Conservation (phyloP, 2,888 invertebrate genomes). For the Zelleria hepariella region DNA sequence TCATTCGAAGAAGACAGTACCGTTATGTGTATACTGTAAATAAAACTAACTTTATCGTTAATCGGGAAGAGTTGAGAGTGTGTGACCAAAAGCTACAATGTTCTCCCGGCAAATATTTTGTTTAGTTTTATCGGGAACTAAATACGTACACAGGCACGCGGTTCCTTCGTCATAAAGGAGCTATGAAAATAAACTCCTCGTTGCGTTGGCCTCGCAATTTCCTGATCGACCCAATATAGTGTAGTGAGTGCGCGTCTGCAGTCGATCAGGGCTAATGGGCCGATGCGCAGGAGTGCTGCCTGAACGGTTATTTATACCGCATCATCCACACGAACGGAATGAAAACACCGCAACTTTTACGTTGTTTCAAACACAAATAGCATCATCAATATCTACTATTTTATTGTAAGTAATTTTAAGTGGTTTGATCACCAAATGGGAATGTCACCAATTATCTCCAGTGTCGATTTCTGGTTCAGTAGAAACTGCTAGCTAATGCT, state of each 20-base stretch:
- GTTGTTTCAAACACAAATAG: not conserved
- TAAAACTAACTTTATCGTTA: not conserved
- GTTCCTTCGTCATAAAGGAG: slow-evolving; percentile 13
- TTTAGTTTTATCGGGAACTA: too few species aligned
- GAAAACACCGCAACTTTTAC: slow-evolving; percentile 2
- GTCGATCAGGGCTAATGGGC: slow-evolving; percentile 48
- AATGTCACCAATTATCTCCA: not conserved
- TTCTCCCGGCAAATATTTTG: not conserved
- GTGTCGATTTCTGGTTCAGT: not conserved
- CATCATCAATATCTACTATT: too few species aligned
- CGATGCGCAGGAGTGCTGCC: slow-evolving; percentile 20
- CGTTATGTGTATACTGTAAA: not conserved
- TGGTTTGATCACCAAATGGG: too few species aligned
- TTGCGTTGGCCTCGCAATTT: slow-evolving; percentile 43
- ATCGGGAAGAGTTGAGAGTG: not conserved
- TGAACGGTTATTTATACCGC: slow-evolving; percentile 49
- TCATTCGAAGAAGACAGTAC: not conserved
- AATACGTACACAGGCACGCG: too few species aligned
- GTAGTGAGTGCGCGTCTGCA: slow-evolving; percentile 46
- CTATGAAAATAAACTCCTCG: slow-evolving; percentile 45
- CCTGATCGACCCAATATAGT: slow-evolving; percentile 57
- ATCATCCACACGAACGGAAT: slow-evolving; percentile 11
- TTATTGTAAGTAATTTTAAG: too few species aligned
- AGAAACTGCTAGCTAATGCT: too few species aligned
- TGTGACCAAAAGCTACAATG: too few species aligned